These are phyloP conservation scores for Drosophila borealis DNA, from an alignment of 2,888 invertebrate genomes.

Conservation along the genomic window DNA sequence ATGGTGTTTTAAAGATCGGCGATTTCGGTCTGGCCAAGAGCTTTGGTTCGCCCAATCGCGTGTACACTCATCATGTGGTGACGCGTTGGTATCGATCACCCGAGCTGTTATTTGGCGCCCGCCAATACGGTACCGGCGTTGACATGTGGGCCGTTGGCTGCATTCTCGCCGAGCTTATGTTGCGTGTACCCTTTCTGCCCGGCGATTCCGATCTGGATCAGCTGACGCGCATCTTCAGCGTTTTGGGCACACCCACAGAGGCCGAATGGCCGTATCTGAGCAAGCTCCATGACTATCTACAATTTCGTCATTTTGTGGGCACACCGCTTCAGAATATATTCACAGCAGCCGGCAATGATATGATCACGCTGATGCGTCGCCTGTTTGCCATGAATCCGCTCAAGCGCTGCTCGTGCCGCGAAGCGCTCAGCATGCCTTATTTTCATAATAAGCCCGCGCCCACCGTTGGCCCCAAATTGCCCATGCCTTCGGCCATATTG, in stretches of 20 bases:
- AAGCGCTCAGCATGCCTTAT: constrained; percentile 95
- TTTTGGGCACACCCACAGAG: constrained; percentile 96
- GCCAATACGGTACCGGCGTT: constrained; percentile 97
- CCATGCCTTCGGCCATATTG: constrained; percentile 83
- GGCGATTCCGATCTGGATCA: constrained; percentile 99
- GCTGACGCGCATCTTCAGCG: constrained; percentile 96
- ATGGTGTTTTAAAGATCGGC: constrained; percentile 97
- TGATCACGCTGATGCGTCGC: constrained; percentile 91
- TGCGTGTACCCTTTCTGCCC: constrained; percentile 96
- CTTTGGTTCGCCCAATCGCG: constrained; percentile 97
- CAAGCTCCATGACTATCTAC: constrained; percentile 94
- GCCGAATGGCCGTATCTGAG: constrained; percentile 95
- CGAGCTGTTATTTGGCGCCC: constrained; percentile 97
- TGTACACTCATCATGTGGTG: constrained; percentile 99
- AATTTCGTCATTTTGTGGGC: constrained; percentile 94
- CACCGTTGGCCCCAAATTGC: constrained; percentile 92
- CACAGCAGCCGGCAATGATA: constrained; percentile 96
- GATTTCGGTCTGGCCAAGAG: constrained; percentile 99
- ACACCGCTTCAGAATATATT: constrained; percentile 96
- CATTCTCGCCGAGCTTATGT: constrained; percentile 96
- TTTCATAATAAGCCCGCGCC: constrained; percentile 96
- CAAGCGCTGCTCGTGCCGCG: constrained; percentile 91
- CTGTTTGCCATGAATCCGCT: constrained; percentile 93
- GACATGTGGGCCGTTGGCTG: constrained; percentile 99
- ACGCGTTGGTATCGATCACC: constrained; percentile 97